Base-by-base conservation (phyloP, 2,113 vertebrate genomes). In the Tachycineta bicolor region DNA sequence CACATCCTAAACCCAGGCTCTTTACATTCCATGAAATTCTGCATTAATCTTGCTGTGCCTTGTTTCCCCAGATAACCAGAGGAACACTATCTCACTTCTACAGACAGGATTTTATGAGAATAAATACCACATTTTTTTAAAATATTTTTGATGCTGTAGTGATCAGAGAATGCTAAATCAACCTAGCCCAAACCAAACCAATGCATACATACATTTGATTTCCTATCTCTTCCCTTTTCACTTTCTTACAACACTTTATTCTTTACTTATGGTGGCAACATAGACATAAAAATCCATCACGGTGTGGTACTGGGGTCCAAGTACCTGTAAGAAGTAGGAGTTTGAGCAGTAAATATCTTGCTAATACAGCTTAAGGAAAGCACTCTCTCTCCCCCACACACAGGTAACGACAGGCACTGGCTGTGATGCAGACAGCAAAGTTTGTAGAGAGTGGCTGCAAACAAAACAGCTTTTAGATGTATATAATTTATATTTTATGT, bases 341-440 rank as follows among this genome's bases (percentile, higher is more conserved):
- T 87, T 63, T 47, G 55, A 58, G 78, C 60, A 95, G 79, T 85
- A 87, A 95, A 91, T 83, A 69, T 71, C 59, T 95, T 83, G 46
- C 46, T 53, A 73, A 41, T 64, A 76, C 23, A 84, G 26, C 33
- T 90, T 87, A 80, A 88, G 78, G 41, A 81, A 74, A 96, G 31
- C 50, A 76, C 39, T 47, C 12, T 69, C 29, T 49, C 34, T 17
- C 8, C 16, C 16, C 49, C 64, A 73, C 26, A 37, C 81, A 34
- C 34, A 67, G 47, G n/a, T 9, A 46, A 53, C 88, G 76, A 89
- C 60, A 62, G 37, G 22, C 26, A 46, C 37, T 49, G 41, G 62
- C 52, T 81, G 7, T 14, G 28, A 41, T 21, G 31, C 9, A 63
- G 24, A 68, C 44, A 75, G 28, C 12, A 65, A 63, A 50, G 16